Percentiles rank a stretch among this genome's conserved stretches.
Conservation (phyloP, 2,888 invertebrate genomes). For the Ophion costatus region DNA sequence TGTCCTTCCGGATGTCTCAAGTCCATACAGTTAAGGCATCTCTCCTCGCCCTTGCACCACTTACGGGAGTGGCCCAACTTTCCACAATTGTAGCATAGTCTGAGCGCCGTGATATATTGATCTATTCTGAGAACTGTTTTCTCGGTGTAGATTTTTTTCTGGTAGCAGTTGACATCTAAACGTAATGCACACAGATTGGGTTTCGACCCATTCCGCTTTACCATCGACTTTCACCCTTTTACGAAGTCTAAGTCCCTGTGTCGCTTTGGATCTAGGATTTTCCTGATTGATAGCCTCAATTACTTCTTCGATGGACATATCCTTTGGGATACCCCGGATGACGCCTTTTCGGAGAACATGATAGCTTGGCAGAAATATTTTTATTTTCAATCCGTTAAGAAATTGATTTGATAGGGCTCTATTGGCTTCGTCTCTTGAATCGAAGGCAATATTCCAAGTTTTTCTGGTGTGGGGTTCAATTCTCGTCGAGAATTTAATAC, state of each 20-base stretch:
- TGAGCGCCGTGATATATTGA: slow-evolving; percentile 7
- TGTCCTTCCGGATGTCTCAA: slow-evolving; percentile 9
- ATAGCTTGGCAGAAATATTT: slow-evolving; percentile 4
- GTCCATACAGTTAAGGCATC: slow-evolving; percentile 1
- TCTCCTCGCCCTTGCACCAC: no score
- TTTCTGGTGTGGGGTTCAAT: background rate
- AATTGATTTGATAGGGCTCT: slow-evolving; percentile 2
- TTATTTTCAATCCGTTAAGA: background rate
- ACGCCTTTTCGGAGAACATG: background rate
- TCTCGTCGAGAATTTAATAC: background rate
- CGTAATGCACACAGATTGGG: slow-evolving; percentile 11
- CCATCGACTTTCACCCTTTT: slow-evolving; percentile 8
- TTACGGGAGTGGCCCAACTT: slow-evolving; percentile 43
- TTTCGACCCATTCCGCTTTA: background rate
- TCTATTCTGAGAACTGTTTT: slow-evolving; percentile 12
- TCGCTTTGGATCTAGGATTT: slow-evolving; percentile 6
- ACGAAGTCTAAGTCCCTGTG: background rate
- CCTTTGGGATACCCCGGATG: slow-evolving; percentile 4
- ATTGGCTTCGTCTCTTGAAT: slow-evolving; percentile 9
- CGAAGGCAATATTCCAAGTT: slow-evolving; percentile 13
- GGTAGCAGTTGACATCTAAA: slow-evolving; percentile 9
- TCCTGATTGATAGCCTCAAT: slow-evolving; percentile 9
- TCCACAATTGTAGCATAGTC: slow-evolving; percentile 2
- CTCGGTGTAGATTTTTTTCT: slow-evolving; percentile 2
- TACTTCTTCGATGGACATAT: background rate